phyloP scores from a whole-genome alignment of 2,888 invertebrate species.

The Crocallis elinguaria region DNA sequence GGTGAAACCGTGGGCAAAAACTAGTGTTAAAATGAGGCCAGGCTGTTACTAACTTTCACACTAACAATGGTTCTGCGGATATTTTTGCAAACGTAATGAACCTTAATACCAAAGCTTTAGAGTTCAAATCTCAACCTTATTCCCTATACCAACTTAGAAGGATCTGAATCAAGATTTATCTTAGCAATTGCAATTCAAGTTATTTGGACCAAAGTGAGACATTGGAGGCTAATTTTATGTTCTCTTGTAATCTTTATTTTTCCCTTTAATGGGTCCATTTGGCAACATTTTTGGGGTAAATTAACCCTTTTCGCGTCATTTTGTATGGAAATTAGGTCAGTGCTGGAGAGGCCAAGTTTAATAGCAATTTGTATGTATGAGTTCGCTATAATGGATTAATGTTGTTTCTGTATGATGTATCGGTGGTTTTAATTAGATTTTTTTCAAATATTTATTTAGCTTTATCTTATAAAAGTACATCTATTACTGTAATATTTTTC shows the following conservation, averaged over 20 bases:
- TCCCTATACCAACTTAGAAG: background rate
- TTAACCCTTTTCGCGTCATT: conserved; percentile 50
- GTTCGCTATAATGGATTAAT: background rate
- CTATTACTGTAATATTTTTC: too few relatives aligned
- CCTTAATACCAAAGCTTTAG: too few relatives aligned
- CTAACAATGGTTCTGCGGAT: too few relatives aligned
- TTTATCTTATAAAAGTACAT: too few relatives aligned
- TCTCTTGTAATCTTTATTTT: conserved; percentile 41
- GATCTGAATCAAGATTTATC: background rate
- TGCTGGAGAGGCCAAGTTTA: conserved; percentile 4
- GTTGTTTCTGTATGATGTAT: conserved; percentile 13
- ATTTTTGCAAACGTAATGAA: too few relatives aligned
- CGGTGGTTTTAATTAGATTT: too few relatives aligned
- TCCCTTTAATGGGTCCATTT: conserved; percentile 53
- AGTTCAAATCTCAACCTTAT: too few relatives aligned
- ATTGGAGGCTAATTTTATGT: conserved; percentile 24
- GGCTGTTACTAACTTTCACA: too few relatives aligned
- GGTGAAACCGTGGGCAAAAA: too few relatives aligned
- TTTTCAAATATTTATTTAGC: background rate
- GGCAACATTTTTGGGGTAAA: conserved; percentile 55
- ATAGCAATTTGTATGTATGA: conserved; percentile 23
- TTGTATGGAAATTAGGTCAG: conserved; percentile 35
- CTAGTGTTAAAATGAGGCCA: too few relatives aligned
- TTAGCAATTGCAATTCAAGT: background rate
- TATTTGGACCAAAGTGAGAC: conserved; percentile 10